Percentiles rank a stretch among this genome's conserved stretches.
Evolutionary conservation across 64 coral and sea anemone genomes (phyloP).

Genomic region (Montipora foliosa): DNA sequence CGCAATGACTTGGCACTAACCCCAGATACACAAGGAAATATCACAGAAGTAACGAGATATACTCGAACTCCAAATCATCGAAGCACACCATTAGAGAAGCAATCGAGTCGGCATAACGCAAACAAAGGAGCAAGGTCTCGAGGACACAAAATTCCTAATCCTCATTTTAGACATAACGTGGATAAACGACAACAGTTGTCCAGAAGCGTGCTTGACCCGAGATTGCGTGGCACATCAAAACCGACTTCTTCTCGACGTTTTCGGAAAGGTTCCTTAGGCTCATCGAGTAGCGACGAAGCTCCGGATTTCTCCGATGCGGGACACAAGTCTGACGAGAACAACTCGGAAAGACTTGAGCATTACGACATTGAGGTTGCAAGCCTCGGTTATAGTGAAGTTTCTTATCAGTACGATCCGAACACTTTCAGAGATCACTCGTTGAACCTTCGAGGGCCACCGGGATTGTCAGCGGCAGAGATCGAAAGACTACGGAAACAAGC

Average conservation of each 20-base stretch:
- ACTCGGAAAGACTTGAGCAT: slow-evolving; percentile 88
- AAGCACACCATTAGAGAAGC: slow-evolving; percentile 52
- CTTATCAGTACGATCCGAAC: slow-evolving; percentile 92
- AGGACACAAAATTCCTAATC: slow-evolving; percentile 11
- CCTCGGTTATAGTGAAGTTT: slow-evolving; percentile 85
- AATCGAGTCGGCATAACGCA: not conserved
- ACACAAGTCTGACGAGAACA: slow-evolving; percentile 86
- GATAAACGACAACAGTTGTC: slow-evolving; percentile 54
- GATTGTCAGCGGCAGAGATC: slow-evolving; percentile 77
- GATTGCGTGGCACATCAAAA: slow-evolving; percentile 58
- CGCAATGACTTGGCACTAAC: slow-evolving; percentile 58
- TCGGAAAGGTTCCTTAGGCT: slow-evolving; percentile 72
- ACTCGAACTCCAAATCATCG: slow-evolving; percentile 10
- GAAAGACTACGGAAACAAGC: slow-evolving; percentile 81
- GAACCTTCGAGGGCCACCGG: slow-evolving; percentile 71
- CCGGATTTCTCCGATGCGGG: slow-evolving; percentile 79
- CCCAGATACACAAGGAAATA: not conserved
- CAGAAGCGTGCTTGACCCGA: slow-evolving; percentile 70
- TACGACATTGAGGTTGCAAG: slow-evolving; percentile 94
- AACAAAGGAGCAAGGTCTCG: slow-evolving; percentile 33
- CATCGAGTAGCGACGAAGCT: slow-evolving; percentile 83
- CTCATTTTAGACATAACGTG: slow-evolving; percentile 38
- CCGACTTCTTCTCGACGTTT: slow-evolving; percentile 46
- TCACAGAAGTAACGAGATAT: not conserved
- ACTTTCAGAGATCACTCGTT: slow-evolving; percentile 78